Percentiles rank a stretch among this genome's conserved stretches.
Evolutionary conservation across 1,140 invertebrate species (phyloP).

Genomic region (Orussus abietinus): DNA sequence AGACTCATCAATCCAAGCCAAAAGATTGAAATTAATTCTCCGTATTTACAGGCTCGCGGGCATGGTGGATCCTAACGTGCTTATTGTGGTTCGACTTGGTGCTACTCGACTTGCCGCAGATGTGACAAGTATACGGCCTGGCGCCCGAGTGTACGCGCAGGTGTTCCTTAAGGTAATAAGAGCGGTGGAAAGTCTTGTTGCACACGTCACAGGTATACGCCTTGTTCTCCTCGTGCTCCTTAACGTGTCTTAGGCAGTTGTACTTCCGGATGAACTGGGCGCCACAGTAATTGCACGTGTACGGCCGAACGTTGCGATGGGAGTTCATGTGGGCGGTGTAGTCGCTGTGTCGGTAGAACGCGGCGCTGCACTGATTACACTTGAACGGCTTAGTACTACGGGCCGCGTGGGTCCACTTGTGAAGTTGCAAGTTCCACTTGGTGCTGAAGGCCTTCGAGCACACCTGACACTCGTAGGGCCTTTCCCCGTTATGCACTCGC

Average conservation of each 20-base stretch:
- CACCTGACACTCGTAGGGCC: slow-evolving; percentile 73
- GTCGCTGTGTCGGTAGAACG: slow-evolving; percentile 75
- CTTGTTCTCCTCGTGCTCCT: slow-evolving; percentile 87
- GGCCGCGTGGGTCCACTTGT: slow-evolving; percentile 84
- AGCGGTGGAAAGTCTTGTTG: slow-evolving; percentile 79
- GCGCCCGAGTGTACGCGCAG: slow-evolving; percentile 78
- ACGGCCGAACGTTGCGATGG: slow-evolving; percentile 75
- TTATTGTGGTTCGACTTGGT: slow-evolving; percentile 88
- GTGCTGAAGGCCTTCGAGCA: slow-evolving; percentile 83
- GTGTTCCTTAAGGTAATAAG: slow-evolving; percentile 84
- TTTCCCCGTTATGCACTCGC: slow-evolving; percentile 69
- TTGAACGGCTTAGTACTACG: slow-evolving; percentile 80
- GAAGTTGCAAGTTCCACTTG: slow-evolving; percentile 84
- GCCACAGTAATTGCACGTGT: slow-evolving; percentile 89
- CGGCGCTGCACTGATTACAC: slow-evolving; percentile 76
- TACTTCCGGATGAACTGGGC: slow-evolving; percentile 91
- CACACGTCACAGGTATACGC: slow-evolving; percentile 84
- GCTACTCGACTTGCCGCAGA: slow-evolving; percentile 80
- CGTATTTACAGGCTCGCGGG: slow-evolving; percentile 76
- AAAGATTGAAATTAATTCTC: slow-evolving; percentile 78
- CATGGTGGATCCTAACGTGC: slow-evolving; percentile 83
- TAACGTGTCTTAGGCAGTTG: slow-evolving; percentile 85
- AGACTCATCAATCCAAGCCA: no score
- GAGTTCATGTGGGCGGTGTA: slow-evolving; percentile 81
- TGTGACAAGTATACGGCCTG: slow-evolving; percentile 79